phyloP scores from a whole-genome alignment of 2,113 vertebrate species.

The Halichoerus grypus region DNA sequence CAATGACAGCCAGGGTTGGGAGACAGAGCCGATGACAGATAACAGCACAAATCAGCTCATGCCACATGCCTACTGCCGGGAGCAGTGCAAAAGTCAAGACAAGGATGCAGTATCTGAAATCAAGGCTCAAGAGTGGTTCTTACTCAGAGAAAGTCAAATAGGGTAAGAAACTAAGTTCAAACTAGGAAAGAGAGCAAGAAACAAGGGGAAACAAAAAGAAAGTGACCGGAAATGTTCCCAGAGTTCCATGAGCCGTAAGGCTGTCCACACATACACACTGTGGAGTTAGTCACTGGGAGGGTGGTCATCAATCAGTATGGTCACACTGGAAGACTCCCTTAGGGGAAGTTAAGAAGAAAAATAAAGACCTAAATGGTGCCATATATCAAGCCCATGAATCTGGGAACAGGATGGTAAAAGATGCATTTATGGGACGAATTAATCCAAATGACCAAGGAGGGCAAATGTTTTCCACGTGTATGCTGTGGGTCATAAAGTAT shows the following conservation, averaged over 20 bases:
- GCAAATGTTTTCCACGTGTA: conserved; percentile 22
- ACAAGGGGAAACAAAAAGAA: conserved; percentile 25
- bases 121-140: not conserved
- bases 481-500: not conserved
- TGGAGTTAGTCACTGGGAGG: not conserved
- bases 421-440: conserved; percentile 65
- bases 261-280: not conserved
- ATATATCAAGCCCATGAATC: conserved; percentile 66
- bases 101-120: not conserved
- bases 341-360: conserved; percentile 72
- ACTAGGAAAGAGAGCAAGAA: not conserved
- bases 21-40: not conserved
- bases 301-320: conserved; percentile 26
- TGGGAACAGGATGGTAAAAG: conserved; percentile 59
- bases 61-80: too few relatives aligned
- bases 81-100: not conserved
- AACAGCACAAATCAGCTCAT: not conserved
- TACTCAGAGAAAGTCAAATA: not conserved
- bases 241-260: conserved; percentile 50
- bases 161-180: conserved; percentile 5
- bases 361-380: conserved; percentile 71
- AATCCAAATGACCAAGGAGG: conserved; percentile 55
- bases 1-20: not conserved
- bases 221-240: conserved; percentile 55
- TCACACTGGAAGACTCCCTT: conserved; percentile 47